Evolutionary conservation across 2,113 vertebrate genomes (phyloP).

Genomic region (Alces alces): DNA sequence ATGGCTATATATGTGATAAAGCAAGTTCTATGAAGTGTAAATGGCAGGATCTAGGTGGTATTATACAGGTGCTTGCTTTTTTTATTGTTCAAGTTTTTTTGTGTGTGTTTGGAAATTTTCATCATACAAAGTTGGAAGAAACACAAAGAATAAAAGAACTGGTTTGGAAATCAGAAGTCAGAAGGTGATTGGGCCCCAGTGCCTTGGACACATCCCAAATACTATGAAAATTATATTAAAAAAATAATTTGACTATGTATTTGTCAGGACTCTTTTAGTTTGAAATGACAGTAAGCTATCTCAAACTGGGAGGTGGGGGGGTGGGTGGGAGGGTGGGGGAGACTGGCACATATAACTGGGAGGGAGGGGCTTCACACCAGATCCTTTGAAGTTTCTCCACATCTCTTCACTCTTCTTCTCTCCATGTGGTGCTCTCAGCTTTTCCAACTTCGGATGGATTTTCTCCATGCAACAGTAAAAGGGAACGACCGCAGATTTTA

Average conservation of each 20-base stretch:
- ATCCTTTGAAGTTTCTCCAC: background rate
- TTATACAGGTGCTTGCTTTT: background rate
- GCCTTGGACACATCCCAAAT: background rate
- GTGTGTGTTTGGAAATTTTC: constrained; percentile 14
- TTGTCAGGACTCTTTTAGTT: background rate
- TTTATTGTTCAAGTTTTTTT: background rate
- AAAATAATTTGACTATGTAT: background rate
- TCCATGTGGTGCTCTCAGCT: background rate
- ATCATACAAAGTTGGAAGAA: background rate
- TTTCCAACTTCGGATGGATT: background rate
- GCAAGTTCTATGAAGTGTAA: background rate
- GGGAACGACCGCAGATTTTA: background rate
- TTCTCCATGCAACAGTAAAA: background rate
- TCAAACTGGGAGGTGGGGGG: background rate
- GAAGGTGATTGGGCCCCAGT: background rate
- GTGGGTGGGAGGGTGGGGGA: fast-evolving
- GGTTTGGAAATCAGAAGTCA: background rate
- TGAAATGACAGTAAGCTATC: background rate
- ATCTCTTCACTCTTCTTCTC: background rate
- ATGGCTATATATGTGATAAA: background rate
- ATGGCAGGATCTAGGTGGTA: background rate
- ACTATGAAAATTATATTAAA: background rate
- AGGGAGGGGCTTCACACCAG: background rate
- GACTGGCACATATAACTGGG: background rate
- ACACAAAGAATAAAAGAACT: background rate